A percentile compares a stretch with the other conserved stretches of the same genome.
Conservation (phyloP, 2,113 vertebrate genomes). For the Pyxicephalus adspersus region DNA sequence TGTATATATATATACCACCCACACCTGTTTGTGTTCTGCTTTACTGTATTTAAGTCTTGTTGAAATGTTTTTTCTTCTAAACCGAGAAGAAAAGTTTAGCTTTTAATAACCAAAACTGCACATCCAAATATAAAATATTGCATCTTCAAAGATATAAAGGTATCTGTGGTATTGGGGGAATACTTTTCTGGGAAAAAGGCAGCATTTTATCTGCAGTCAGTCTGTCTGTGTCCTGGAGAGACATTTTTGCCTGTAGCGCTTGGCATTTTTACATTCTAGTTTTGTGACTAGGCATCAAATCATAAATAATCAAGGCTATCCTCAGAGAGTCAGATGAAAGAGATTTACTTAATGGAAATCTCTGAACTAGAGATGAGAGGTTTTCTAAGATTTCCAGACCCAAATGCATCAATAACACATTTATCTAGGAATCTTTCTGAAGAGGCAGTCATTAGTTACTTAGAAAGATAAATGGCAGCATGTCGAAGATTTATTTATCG, state of each 20-base stretch:
- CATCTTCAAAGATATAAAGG: constrained; percentile 13
- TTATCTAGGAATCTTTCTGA: constrained; percentile 49
- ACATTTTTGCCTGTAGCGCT: background rate
- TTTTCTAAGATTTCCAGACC: constrained; percentile 41
- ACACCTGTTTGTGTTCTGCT: no score
- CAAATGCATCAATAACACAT: constrained; percentile 48
- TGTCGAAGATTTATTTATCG: constrained; percentile 34
- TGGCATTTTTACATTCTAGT: constrained; percentile 40
- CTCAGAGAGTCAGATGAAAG: constrained; percentile 50
- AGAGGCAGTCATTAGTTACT: constrained; percentile 31
- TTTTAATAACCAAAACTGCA: no score
- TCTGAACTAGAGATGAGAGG: constrained; percentile 52
- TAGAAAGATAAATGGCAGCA: constrained; percentile 38
- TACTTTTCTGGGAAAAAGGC: constrained; percentile 1
- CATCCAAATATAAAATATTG: background rate
- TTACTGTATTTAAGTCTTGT: no score
- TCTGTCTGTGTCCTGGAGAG: background rate
- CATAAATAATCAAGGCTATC: constrained; percentile 53
- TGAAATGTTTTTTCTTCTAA: no score
- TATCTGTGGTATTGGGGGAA: background rate
- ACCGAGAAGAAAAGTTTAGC: no score
- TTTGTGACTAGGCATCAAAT: constrained; percentile 44
- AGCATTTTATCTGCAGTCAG: background rate
- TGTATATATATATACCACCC: no score
- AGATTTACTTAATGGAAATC: constrained; percentile 55